Base-by-base conservation (phyloP, 1,140 invertebrate genomes). In the Drosophila truncata region DNA sequence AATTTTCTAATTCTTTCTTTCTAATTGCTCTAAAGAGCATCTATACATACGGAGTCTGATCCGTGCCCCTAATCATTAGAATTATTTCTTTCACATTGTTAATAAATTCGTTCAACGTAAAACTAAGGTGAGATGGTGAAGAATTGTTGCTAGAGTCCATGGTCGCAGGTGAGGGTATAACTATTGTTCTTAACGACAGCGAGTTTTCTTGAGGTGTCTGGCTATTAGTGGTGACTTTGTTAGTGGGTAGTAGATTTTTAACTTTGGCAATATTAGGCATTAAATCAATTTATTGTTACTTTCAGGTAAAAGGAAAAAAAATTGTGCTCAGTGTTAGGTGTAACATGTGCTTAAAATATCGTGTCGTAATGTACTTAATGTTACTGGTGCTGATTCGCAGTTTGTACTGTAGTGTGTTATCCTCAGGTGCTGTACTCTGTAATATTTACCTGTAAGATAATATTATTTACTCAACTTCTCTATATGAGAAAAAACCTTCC, bases 231-330 rank as follows among this genome's bases (percentile, higher is more conserved):
- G 49, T 35, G 13, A 35, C 33, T 52, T 29, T 31, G 49, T 31
- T n/a, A n/a, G n/a, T n/a, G n/a, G n/a, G n/a, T 52, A 11, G n/a
- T 18, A 14, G 49, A 13, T 31, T 52, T 8, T 11, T 31, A 18
- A 52, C 49, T 52, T 52, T 52, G 0, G 27, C n/a, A 52, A 52
- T 31, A 18, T 55, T 37, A 5, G 52, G 52, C 31, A 55, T 37
- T 16, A 37, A 55, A 11, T 55, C 14, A 37, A 10, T 37, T 55
- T 37, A 37, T 37, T 55, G 10, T 37, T 37, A 55, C 31, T 37
- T 37, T 23, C 20, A 5, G 52, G 52, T n/a, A n/a, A n/a, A n/a
- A n/a, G n/a, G n/a, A n/a, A n/a, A n/a, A 50, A 6, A 50, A 50
- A 50, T 13, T 50, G 29, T 50, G 27, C n/a, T 50, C 41, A 31